Evolutionary conservation across 2,888 invertebrate genomes (phyloP).

Genomic region (Xiphydria camelus): DNA sequence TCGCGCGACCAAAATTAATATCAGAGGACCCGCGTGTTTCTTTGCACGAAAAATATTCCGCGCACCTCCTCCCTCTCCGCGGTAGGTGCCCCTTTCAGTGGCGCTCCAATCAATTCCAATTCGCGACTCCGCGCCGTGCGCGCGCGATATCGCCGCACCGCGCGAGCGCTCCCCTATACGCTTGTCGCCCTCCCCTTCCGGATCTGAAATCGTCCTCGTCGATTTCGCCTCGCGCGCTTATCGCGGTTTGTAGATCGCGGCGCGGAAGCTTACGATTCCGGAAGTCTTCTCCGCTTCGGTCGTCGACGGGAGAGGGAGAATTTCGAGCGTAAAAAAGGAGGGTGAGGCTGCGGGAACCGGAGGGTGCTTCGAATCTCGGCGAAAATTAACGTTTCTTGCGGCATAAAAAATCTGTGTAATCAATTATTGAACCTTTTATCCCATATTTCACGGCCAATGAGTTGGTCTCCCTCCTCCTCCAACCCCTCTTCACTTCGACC

Average conservation of each 20-base stretch:
- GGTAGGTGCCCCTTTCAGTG: not conserved
- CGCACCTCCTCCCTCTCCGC: slow-evolving; percentile 30
- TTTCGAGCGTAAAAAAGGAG: slow-evolving; percentile 2
- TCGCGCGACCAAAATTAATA: slow-evolving; percentile 56
- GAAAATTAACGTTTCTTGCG: slow-evolving; percentile 55
- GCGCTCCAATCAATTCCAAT: not conserved
- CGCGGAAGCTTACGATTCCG: no score
- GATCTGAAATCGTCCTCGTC: no score
- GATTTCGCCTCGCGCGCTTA: no score
- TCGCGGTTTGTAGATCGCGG: no score
- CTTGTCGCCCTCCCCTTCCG: no score
- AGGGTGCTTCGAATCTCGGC: slow-evolving; percentile 37
- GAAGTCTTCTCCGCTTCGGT: no score
- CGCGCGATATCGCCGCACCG: no score
- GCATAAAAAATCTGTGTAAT: slow-evolving; percentile 57
- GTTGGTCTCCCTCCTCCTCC: slow-evolving; percentile 30
- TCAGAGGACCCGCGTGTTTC: slow-evolving; percentile 52
- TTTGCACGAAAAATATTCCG: slow-evolving; percentile 51
- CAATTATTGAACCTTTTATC: slow-evolving; percentile 56
- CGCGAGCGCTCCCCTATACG: no score
- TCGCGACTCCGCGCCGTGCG: not conserved
- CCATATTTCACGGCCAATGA: slow-evolving; percentile 55
- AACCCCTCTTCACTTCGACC: slow-evolving; percentile 26
- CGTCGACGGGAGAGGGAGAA: not conserved
- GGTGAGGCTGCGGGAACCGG: no score